These are phyloP conservation scores for Philotrypesis tridentata DNA, from an alignment of 1,140 invertebrate species.

Conservation along the genomic window DNA sequence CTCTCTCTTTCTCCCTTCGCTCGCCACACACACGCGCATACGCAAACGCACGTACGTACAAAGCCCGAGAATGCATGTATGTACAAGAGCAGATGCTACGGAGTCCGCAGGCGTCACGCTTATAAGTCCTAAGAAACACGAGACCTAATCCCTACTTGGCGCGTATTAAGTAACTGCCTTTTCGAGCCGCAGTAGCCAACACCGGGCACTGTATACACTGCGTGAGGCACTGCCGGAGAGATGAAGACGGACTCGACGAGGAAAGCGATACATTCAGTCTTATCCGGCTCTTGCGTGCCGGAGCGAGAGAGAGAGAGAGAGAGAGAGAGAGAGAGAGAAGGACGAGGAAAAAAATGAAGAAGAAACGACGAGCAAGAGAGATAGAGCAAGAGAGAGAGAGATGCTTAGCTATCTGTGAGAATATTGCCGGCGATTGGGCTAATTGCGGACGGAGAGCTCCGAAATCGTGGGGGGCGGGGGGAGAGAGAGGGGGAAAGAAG, in stretches of 20 bases:
- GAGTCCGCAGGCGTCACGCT: background rate
- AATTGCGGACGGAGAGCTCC: background rate
- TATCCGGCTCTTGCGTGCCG: background rate
- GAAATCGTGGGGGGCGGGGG: background rate
- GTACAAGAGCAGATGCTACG: slow-evolving; percentile 9
- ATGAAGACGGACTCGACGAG: background rate
- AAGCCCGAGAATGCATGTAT: background rate
- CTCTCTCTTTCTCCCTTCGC: background rate
- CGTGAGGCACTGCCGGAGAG: background rate
- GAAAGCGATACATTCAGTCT: slow-evolving; percentile 17
- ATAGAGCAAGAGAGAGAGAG: background rate
- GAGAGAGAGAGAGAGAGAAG: no score
- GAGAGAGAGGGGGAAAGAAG: background rate
- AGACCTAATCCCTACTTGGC: slow-evolving; percentile 66
- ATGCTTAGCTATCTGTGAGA: background rate
- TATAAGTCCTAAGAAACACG: slow-evolving; percentile 60
- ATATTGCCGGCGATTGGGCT: background rate
- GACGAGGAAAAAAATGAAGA: background rate
- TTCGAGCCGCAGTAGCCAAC: slow-evolving; percentile 41
- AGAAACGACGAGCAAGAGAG: background rate
- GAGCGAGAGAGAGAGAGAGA: background rate
- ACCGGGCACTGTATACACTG: background rate
- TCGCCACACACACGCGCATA: background rate
- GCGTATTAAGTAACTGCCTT: slow-evolving; percentile 69
- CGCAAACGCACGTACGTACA: background rate